A percentile compares a stretch with the other conserved stretches of the same genome.
Conservation (phyloP, 2,113 vertebrate genomes). For the Geococcyx californianus region DNA sequence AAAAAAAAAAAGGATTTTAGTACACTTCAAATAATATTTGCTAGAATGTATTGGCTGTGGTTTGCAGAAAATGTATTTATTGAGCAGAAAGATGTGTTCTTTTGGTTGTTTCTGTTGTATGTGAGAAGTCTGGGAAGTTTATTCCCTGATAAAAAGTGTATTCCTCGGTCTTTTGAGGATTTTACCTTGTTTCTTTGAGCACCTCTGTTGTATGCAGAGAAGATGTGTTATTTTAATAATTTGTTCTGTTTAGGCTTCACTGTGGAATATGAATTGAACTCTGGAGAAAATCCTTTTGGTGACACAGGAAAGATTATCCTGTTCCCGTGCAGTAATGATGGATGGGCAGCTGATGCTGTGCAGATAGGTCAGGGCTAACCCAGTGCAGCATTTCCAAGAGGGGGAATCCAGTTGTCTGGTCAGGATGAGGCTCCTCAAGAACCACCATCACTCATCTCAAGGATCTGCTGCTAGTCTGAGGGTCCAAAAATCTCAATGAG, state of each 20-base stretch:
- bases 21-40: background rate
- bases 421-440: background rate
- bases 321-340: background rate
- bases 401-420: background rate
- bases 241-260: background rate
- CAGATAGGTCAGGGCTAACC: background rate
- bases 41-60: background rate
- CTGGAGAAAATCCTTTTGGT: background rate
- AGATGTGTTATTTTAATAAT: background rate
- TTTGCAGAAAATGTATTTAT: background rate
- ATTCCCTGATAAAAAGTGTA: background rate
- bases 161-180: background rate
- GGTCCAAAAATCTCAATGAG: background rate
- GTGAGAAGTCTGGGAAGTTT: background rate
- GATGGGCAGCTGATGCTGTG: background rate
- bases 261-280: background rate
- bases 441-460: background rate
- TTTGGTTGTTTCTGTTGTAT: background rate
- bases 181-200: background rate
- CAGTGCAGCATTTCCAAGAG: rapidly evolving
- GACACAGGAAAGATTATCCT: background rate
- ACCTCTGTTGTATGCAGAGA: background rate
- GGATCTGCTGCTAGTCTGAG: background rate
- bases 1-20: background rate
- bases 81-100: background rate